Conservation (phyloP, 2,113 vertebrate genomes). For the Baryphthengus martii region DNA sequence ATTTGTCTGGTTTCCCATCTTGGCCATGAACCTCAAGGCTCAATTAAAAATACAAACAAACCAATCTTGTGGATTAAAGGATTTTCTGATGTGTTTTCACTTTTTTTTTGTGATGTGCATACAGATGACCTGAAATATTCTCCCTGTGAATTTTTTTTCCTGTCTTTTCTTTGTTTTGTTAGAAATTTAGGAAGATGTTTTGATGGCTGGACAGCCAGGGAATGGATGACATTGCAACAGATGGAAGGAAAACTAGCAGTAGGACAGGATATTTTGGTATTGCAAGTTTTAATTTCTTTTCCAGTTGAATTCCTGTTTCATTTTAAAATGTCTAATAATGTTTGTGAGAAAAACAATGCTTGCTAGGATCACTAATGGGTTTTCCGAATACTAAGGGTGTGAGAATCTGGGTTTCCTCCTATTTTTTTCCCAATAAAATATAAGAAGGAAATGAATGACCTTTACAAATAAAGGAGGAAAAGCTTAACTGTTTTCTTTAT, state of each 20-base stretch:
- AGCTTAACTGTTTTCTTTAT: conserved; percentile 4
- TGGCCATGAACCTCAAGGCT: background rate
- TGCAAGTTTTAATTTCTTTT: background rate
- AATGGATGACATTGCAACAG: background rate
- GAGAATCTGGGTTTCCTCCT: conserved; percentile 39
- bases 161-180: background rate
- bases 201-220: background rate
- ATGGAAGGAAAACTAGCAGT: background rate
- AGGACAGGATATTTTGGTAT: background rate
- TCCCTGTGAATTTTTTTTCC: background rate
- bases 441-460: conserved; percentile 13
- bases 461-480: conserved; percentile 12
- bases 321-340: background rate
- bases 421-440: conserved; percentile 34
- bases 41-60: conserved; percentile 25
- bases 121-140: background rate
- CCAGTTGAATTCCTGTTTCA: background rate
- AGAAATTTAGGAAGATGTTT: background rate
- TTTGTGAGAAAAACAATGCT: background rate
- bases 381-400: conserved; percentile 4
- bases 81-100: background rate
- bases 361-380: background rate
- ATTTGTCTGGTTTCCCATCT: conserved; percentile 8
- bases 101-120: background rate
- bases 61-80: background rate